Evolutionary conservation across 2,888 invertebrate genomes (phyloP), one percentile per base, ranked within the genome.

Genomic region (Pinctada fucata): DNA sequence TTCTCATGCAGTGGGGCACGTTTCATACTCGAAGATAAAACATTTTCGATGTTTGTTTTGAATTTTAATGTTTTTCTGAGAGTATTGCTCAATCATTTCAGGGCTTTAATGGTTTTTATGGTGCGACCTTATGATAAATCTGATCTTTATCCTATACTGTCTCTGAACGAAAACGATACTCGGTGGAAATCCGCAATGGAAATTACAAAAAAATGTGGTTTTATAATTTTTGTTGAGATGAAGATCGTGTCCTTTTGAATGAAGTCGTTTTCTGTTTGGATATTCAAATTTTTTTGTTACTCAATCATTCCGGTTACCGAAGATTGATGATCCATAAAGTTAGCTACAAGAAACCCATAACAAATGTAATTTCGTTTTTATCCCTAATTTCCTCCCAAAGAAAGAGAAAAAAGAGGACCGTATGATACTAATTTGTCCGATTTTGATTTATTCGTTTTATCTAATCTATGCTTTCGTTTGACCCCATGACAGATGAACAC

Each of bases 221-320:
- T 31, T 31, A 31, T 31, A 31, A 31, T 31, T 31, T 31, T 31
- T 31, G 31, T 31, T 31, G 31, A 31, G 31, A 31, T 31, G 31
- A 31, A 31, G 31, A 31, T 31, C 31, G 31, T 31, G 31, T 58
- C 13, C 58, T 58, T 58, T 58, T 6, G 13, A 58, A 13, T 6
- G 13, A 58, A 6, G 13, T 10, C 58, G 58, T 10, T 58, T 6
- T 58, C 58, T 58, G 58, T 58, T 58, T 58, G 58, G 58, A 58
- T 58, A 58, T 58, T 58, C 13, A 58, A 58, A 58, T 58, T 58
- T 58, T 58, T 58, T 58, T 58, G 58, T 58, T 58, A 58, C 58
- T 58, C 58, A 58, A 58, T 58, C 58, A 58, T 58, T 58, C 6
- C 58, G 58, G 13, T 58, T 58, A 58, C 8, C 58, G 58, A 58